Evolutionary conservation across 2,888 invertebrate genomes (phyloP).

Genomic region (Epsilonema sp.): DNA sequence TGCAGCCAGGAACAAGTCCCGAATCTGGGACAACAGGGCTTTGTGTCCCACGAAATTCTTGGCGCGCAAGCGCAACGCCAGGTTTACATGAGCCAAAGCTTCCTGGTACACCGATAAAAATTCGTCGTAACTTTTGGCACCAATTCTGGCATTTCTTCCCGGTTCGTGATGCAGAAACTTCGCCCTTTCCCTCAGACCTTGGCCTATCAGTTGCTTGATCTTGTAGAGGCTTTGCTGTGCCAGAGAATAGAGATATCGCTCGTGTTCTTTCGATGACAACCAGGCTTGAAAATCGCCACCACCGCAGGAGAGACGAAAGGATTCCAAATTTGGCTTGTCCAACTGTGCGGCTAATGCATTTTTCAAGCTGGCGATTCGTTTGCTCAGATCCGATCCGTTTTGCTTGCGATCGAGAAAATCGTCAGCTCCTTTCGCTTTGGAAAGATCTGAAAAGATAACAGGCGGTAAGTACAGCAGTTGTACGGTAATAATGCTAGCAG

Average conservation of each 20-base stretch:
- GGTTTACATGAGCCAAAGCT: slow-evolving; percentile 1
- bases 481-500: too few relatives aligned
- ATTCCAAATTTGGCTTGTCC: slow-evolving; percentile 4
- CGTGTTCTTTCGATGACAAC: neutral
- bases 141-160: neutral
- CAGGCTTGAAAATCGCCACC: neutral
- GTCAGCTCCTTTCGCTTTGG: too few relatives aligned
- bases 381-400: neutral
- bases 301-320: neutral
- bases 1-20: neutral
- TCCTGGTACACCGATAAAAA: neutral
- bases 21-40: neutral
- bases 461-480: too few relatives aligned
- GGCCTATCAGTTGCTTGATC: slow-evolving; percentile 7
- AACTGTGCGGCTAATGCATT: neutral
- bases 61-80: neutral
- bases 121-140: neutral
- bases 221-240: slow-evolving; percentile 6
- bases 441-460: too few relatives aligned
- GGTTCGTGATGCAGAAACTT: neutral
- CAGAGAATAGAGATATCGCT: slow-evolving; percentile 3
- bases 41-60: neutral
- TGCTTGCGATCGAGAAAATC: neutral
- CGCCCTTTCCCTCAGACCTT: neutral
- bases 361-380: neutral